Conservation (phyloP, 2,888 invertebrate genomes). For the Beris chalybata region DNA sequence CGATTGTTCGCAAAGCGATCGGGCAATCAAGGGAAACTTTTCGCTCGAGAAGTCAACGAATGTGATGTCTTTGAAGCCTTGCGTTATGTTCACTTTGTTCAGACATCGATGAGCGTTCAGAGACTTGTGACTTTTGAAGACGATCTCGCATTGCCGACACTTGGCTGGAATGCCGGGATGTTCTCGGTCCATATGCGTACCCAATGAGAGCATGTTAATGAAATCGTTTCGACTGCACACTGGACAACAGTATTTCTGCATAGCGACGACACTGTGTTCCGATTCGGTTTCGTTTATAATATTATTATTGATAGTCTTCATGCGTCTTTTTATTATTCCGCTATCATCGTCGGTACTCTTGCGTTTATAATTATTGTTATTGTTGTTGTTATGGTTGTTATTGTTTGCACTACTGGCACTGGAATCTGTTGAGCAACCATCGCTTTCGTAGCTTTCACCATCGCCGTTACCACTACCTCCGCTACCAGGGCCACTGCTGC, state of each 20-base stretch:
- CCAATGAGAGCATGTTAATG: constrained; percentile 61
- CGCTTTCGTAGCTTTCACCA: constrained; percentile 63
- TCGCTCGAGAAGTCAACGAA: constrained; percentile 79
- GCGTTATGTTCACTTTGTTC: constrained; percentile 57
- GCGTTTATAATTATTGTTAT: constrained; percentile 45
- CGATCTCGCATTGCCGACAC: constrained; percentile 72
- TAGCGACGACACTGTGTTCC: constrained; percentile 24
- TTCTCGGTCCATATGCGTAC: constrained; percentile 66
- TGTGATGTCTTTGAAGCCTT: constrained; percentile 71
- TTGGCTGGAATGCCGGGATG: constrained; percentile 70
- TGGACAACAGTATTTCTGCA: constrained; percentile 60
- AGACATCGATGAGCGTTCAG: constrained; percentile 71
- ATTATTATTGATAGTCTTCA: constrained; percentile 51
- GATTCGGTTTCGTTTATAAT: constrained; percentile 40
- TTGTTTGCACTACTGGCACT: constrained; percentile 53
- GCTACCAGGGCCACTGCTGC: constrained; percentile 42
- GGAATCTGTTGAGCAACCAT: constrained; percentile 60
- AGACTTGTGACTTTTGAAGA: constrained; percentile 73
- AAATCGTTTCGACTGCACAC: constrained; percentile 68
- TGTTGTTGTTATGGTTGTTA: constrained; percentile 49
- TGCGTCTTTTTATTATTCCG: constrained; percentile 47
- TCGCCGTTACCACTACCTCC: constrained; percentile 39
- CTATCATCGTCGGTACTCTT: constrained; percentile 48
- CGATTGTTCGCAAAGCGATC: constrained; percentile 71
- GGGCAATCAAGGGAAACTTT: constrained; percentile 78